phyloP scores from a whole-genome alignment of 2,113 vertebrate genomes.

The Trogon melanurus region DNA sequence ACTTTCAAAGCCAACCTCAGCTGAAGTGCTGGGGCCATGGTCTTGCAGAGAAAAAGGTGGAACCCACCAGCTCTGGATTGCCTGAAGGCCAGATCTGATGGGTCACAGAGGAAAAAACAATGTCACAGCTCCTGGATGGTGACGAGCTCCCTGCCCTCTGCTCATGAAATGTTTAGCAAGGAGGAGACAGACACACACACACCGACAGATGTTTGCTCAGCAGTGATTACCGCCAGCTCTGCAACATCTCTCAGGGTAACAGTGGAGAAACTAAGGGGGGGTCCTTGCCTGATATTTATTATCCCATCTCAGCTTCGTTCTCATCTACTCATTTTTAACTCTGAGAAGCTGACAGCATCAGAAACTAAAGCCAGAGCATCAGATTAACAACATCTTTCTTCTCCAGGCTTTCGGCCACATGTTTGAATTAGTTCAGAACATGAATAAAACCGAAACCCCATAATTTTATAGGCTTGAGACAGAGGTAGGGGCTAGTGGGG shows the following conservation, averaged over 20 bases:
- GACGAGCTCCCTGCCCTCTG: not conserved
- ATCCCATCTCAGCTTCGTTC: not conserved
- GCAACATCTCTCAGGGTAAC: not conserved
- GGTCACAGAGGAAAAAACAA: not conserved
- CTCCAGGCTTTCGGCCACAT: not conserved
- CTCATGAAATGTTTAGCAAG: not conserved
- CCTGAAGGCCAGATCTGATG: not conserved
- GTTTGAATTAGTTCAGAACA: not conserved
- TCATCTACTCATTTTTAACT: not conserved
- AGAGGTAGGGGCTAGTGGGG: not conserved
- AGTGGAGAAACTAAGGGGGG: not conserved
- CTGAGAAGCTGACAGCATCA: not conserved
- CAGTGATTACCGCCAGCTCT: rapidly evolving
- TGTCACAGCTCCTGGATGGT: not conserved
- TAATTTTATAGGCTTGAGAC: not conserved
- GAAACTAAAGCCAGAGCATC: slow-evolving; percentile 2
- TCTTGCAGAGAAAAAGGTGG: not conserved
- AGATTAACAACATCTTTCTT: slow-evolving; percentile 18
- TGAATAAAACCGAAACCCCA: rapidly evolving
- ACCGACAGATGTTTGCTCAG: not conserved
- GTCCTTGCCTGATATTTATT: not conserved
- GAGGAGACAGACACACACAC: not conserved
- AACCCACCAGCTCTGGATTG: not conserved
- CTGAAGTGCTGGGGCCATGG: no score
- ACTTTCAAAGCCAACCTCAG: not conserved